Base-by-base conservation (phyloP, 2,797 vertebrate genomes). In the Holocentrus rufus region DNA sequence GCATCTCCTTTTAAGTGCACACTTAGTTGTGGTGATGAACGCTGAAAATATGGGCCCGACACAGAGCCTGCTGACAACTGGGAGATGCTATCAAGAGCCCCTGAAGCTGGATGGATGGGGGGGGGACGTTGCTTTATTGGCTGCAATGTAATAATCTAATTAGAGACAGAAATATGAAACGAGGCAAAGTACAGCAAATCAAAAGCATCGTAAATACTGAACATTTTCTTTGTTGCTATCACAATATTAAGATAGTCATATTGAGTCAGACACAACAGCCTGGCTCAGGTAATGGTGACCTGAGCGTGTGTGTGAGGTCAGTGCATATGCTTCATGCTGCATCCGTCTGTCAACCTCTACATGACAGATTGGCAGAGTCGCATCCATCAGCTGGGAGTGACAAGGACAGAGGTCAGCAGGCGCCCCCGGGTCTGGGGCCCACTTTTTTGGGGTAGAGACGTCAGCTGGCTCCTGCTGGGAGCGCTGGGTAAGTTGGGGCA, bases 1-100 rank as follows among this genome's bases (percentile, higher is more conserved):
- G 78, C 89, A 88, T 85, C 80, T 90, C 89, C 87, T 91, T 93
- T 90, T 90, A 91, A 90, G 91, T 67, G 84, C 87, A 91, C 69
- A 71, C 75, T 80, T 59, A 27, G 68, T 27, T 60, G 72, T 50
- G 65, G 74, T 73, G 87, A 90, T 87, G 74, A 85, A 78, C 57
- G 20, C 62, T 72, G 44, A 59, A 82, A 81, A 90, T 84, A 82
- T 31, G 25, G 31, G 25, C 50, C 65, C 22, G 27, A 9, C 63
- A 52, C 31, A 76, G 59, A 44, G 74, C 64, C 54, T 23, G 65
- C 57, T 72, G 77, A 69, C 73, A 77, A 68, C 27, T 62, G 60
- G 61, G 50, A 72, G 80, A 88, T 73, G 64, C 47, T 49, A 88
- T 91, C 76, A 73, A 70, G 57, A 74, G 64, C 14, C 2, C 22